Base-by-base conservation (phyloP, 1,140 invertebrate species). In the Halictus rubicundus region DNA sequence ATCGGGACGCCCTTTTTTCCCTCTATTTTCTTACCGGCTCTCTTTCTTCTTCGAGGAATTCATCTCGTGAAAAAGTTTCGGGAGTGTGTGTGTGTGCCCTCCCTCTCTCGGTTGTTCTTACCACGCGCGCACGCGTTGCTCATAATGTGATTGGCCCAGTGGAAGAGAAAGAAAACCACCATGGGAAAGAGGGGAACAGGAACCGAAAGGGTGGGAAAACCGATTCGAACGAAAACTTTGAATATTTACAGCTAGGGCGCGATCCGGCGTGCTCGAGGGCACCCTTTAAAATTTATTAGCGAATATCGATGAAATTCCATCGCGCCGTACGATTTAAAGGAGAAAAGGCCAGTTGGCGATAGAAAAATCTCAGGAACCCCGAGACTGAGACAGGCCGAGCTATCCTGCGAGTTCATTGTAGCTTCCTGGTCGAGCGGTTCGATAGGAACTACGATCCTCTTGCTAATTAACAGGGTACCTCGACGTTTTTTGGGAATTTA, bases 271-370 rank as follows among this genome's bases (percentile, higher is more conserved):
- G 82, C 71, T 54, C 70, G 65, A 25, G 65, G 73, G 74, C 61
- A 57, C 60, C 84, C 46, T 82, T 86, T 85, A 81, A 78, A 86
- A 86, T 86, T 86, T 86, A 85, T 86, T 86, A 82, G 83, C 69
- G 84, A 86, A 86, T 86, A 85, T 86, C 84, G 84, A 86, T 86
- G 83, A 85, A 86, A 86, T 86, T 85, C 72, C 75, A 64, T 23
- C 16, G 64, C 59, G 64, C 64, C 57, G 57, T 23, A 27, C 65
- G 78, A 78, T 85, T 85, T 82, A 73, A 59, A 52, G 65, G 23
- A n/a, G 52, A 25, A 46, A 46, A 63, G 3, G 75, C n/a, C 27
- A 46, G 19, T n/a, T 7, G 52, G 23, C 60, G 68, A 39, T 68
- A 59, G 82, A 74, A 74, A 81, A 83, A 82, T 72, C 32, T 23